Base-by-base conservation (phyloP, 2,797 vertebrate species). In the Myotis daubentonii region DNA sequence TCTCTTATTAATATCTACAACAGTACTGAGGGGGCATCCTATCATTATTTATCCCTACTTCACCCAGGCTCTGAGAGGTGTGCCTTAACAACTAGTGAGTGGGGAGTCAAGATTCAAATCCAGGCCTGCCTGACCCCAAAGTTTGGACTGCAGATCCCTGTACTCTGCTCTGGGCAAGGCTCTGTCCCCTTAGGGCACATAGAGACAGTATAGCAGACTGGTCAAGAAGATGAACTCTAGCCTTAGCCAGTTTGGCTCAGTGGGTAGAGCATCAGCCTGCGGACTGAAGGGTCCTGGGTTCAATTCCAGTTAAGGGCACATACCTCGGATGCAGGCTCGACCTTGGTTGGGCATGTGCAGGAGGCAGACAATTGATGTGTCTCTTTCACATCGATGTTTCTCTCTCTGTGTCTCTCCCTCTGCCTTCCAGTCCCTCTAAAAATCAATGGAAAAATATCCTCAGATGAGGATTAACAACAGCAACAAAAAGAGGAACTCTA, bases 1-100 rank as follows among this genome's bases (percentile, higher is more conserved):
- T 49, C 55, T 91, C 62, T 89, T 44, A 11, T 79, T 28, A 22
- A 76, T 57, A 28, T 85, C 83, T 28, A 89, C 16, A 84, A 3
- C 25, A 9, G 68, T 78, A 10, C 68, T 0, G 1, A 65, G 60
- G 60, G 47, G 82, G 38, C 55, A n/a, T 6, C 62, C 44, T n/a
- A 17, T 60, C 13, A 3, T 28, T 57, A 10, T 70, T 60, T 30
- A 44, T 94, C 72, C 49, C 81, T 60, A 22, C 53, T 78, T 81
- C 79, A 2, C 19, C 15, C 17, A 33, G 70, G 25, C 22, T 79
- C 41, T 15, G n/a, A 68, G 66, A 74, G 70, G 6, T 22, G 16
- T 2, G n/a, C 65, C 82, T 82, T 19, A 4, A 13, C 19, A 12
- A 4, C n/a, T 38, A 55, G 33, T 44, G 65, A 83, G 17, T 30